phyloP scores from a whole-genome alignment of 2,113 vertebrate species.

The Jaculus jaculus region DNA sequence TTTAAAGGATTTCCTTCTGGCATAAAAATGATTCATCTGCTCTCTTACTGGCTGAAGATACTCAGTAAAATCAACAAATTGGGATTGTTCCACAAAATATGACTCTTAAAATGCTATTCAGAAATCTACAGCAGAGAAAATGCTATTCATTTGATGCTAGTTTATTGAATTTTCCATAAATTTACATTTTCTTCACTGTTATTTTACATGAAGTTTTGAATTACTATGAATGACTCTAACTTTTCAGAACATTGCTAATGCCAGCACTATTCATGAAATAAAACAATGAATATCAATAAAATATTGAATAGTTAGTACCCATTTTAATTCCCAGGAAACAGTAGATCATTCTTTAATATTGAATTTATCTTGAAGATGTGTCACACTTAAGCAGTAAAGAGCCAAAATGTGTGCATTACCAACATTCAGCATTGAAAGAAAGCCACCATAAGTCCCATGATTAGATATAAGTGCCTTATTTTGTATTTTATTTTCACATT shows the following conservation, averaged over 20 bases:
- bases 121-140: slow-evolving; percentile 29
- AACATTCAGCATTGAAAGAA: background rate
- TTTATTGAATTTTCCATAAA: slow-evolving; percentile 39
- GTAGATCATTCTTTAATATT: background rate
- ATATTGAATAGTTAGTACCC: background rate
- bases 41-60: slow-evolving; percentile 39
- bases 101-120: slow-evolving; percentile 32
- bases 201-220: slow-evolving; percentile 10
- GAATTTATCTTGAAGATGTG: background rate
- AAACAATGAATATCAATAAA: background rate
- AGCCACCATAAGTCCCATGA: background rate
- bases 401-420: background rate
- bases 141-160: slow-evolving; percentile 47
- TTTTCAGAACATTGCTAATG: background rate
- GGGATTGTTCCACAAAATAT: slow-evolving; percentile 31
- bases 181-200: slow-evolving; percentile 27
- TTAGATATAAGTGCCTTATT: background rate
- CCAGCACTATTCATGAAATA: background rate
- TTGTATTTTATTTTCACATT: background rate
- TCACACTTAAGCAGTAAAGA: background rate
- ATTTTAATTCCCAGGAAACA: background rate
- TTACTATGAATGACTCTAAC: background rate
- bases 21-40: slow-evolving; percentile 63
- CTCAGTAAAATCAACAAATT: slow-evolving; percentile 27
- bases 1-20: slow-evolving; percentile 64